Base-by-base conservation (phyloP, 2,113 vertebrate genomes). In the Galbula dea region DNA sequence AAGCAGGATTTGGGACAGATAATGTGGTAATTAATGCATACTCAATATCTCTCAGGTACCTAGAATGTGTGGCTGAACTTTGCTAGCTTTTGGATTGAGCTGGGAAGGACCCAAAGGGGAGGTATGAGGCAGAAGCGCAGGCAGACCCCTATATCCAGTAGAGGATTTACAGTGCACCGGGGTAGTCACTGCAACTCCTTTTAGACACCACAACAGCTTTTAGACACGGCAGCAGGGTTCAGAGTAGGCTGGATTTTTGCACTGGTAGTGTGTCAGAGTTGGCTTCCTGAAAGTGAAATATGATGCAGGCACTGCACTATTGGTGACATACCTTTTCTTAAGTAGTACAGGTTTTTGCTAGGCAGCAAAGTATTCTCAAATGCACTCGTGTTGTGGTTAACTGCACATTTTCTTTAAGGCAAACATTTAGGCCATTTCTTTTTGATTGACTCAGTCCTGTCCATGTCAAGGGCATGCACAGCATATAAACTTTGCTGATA, bases 331-430 rank as follows among this genome's bases (percentile, higher is more conserved):
- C 46, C 49, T 91, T 85, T 89, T 77, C 63, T 94, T 63, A 62
- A 85, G 34, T 36, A 48, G 37, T 37, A 51, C 21, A 85, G 51
- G 20, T n/a, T 76, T 93, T 94, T 89, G 36, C 51, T 85, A 85
- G 59, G 78, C 75, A 94, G 69, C 69, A 84, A 85, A 87, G 37
- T 32, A 18, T 73, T 94, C 62, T 68, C 45, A 90, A 85, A 90
- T 1, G 7, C 24, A 32, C 51, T 86, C 77, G 52, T 89, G 26
- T 22, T 86, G 79, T 26, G 46, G 52, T 91, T 93, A 85, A 77
- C 67, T 77, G 51, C 36, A 4, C 15, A 26, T 61, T 78, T 88
- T 93, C 49, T 79, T 82, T 68, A 75, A 84, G 69, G 27, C 9
- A 89, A 46, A 54, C 14, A 80, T 67, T 85, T 63, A 77, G 34